Evolutionary conservation across 2,797 vertebrate genomes (phyloP).

Genomic region (Garrulus glandarius): DNA sequence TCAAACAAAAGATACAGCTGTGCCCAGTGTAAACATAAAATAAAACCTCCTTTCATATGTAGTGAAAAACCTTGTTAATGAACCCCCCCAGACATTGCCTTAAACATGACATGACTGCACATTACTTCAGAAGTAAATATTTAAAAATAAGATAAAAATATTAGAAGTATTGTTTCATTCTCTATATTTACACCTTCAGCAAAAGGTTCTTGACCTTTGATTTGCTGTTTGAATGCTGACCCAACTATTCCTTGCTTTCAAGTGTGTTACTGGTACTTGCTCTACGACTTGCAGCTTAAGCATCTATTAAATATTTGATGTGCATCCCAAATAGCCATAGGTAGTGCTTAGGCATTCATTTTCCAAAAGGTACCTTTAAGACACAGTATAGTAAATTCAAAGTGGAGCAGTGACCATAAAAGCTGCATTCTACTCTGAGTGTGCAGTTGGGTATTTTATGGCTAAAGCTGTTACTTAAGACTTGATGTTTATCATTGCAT

Average conservation of each 20-base stretch:
- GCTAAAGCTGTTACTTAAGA: background rate
- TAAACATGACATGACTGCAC: background rate
- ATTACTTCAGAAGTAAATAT: background rate
- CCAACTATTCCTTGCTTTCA: background rate
- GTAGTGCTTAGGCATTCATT: background rate
- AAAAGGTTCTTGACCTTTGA: background rate
- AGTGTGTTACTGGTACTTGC: background rate
- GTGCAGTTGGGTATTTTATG: background rate
- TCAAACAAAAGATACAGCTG: background rate
- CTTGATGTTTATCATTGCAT: background rate
- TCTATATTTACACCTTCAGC: background rate
- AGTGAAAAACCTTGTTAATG: background rate
- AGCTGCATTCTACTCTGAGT: background rate
- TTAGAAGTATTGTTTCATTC: background rate
- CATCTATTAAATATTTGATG: conserved; percentile 16
- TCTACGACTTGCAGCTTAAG: background rate
- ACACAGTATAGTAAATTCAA: background rate
- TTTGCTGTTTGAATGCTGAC: background rate
- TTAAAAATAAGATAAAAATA: background rate
- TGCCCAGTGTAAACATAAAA: background rate
- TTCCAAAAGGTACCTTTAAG: background rate
- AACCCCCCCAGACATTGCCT: background rate
- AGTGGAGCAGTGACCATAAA: background rate
- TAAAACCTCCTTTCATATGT: background rate
- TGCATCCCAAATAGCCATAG: background rate